Conservation (phyloP, 2,113 vertebrate genomes). For the Oncorhynchus tshawytscha region DNA sequence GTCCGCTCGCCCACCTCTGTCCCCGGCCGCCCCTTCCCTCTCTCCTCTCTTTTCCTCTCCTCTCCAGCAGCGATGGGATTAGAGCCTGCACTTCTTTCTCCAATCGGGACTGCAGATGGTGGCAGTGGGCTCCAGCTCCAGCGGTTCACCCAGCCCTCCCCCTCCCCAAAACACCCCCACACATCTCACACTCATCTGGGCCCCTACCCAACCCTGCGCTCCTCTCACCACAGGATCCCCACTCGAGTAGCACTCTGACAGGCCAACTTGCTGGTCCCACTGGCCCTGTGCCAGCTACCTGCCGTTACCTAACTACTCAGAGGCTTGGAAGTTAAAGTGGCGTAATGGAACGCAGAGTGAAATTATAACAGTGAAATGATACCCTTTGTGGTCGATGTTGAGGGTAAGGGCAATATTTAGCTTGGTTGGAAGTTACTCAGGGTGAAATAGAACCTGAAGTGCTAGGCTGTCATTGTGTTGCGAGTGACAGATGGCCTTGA, state of each 20-base stretch:
- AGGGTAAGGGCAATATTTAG: background rate
- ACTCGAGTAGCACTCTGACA: constrained; percentile 49
- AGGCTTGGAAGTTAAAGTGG: constrained; percentile 28
- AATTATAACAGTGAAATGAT: background rate
- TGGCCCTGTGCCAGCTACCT: constrained; percentile 66
- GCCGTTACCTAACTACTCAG: constrained; percentile 66
- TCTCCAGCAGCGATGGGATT: constrained; percentile 60
- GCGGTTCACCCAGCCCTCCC: constrained; percentile 56
- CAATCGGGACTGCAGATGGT: constrained; percentile 70
- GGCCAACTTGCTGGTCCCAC: constrained; percentile 40
- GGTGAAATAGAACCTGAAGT: background rate
- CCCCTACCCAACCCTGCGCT: constrained; percentile 53
- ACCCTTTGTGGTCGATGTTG: background rate
- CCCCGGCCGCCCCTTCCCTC: constrained; percentile 68
- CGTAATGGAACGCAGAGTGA: constrained; percentile 2
- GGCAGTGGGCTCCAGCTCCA: constrained; percentile 31
- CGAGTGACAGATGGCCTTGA: background rate
- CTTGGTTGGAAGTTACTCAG: background rate
- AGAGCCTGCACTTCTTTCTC: constrained; percentile 55
- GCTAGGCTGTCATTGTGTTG: background rate
- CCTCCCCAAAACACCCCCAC: constrained; percentile 66
- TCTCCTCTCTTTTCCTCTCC: background rate
- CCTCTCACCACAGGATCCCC: constrained; percentile 52
- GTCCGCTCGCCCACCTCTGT: constrained; percentile 75
- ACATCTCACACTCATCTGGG: constrained; percentile 28